A percentile compares a stretch with the other conserved stretches of the same genome.
Evolutionary conservation across 1,140 invertebrate species (phyloP).

Genomic region (Saccostrea echinata): DNA sequence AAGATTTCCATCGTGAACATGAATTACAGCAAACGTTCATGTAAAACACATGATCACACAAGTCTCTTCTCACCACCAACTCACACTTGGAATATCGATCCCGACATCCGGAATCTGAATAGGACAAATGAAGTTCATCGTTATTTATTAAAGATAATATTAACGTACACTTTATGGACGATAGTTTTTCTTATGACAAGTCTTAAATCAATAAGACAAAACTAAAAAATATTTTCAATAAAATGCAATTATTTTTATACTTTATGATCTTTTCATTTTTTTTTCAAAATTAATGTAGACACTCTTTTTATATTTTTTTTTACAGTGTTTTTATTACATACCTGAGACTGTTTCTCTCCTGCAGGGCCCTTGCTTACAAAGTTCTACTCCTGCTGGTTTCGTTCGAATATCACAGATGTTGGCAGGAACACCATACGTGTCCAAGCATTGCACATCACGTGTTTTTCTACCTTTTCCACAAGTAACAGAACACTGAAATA

Average conservation of each 20-base stretch:
- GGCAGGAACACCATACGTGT: conserved; percentile 19
- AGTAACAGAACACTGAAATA: conserved; percentile 49
- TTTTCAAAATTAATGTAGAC: no score
- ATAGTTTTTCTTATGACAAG: no score
- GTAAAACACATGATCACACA: conserved; percentile 28
- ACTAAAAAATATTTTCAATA: no score
- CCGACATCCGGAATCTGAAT: conserved; percentile 17
- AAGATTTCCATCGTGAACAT: neutral
- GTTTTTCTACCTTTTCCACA: conserved; percentile 50
- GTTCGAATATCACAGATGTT: neutral
- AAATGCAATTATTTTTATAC: no score
- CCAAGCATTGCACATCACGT: conserved; percentile 45
- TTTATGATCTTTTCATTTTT: no score
- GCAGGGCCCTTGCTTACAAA: neutral
- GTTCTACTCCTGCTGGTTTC: neutral
- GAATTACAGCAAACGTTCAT: conserved; percentile 5
- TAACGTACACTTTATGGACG: no score
- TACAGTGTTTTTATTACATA: neutral
- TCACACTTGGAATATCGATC: conserved; percentile 17
- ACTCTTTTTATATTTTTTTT: no score
- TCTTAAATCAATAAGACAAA: no score
- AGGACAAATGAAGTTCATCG: neutral
- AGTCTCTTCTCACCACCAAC: neutral
- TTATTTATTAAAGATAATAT: neutral
- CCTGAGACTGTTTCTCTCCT: conserved; percentile 3